phyloP scores from a whole-genome alignment of 2,888 invertebrate species.

The Perizoma affinitatum region DNA sequence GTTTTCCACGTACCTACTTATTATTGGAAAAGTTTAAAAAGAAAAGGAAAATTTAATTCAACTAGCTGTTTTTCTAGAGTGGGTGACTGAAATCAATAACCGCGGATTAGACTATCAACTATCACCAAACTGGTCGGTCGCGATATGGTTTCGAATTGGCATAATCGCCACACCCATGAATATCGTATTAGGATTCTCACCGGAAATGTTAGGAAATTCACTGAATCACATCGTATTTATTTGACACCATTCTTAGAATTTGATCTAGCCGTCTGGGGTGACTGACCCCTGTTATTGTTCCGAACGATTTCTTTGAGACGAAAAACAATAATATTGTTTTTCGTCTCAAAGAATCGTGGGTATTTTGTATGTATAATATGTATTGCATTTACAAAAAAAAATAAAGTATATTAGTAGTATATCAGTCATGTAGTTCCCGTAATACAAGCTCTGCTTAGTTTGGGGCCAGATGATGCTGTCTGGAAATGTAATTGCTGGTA shows the following conservation, averaged over 20 bases:
- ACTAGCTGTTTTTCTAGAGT: conserved; percentile 1
- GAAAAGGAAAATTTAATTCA: not conserved
- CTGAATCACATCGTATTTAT: conserved; percentile 30
- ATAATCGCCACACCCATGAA: conserved; percentile 37
- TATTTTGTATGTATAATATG: no score
- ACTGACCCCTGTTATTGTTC: conserved; percentile 17
- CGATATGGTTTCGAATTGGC: conserved; percentile 33
- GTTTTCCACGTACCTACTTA: no score
- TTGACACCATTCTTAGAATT: conserved; percentile 25
- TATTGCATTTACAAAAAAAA: no score
- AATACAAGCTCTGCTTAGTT: no score
- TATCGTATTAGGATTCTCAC: conserved; percentile 29
- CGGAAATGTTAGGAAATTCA: conserved; percentile 38
- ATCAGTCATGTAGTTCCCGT: no score
- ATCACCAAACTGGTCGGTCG: conserved; percentile 31
- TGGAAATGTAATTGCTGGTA: no score
- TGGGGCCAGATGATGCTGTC: no score
- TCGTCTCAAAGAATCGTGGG: not conserved
- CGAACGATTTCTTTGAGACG: conserved; percentile 4
- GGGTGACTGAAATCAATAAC: conserved; percentile 29
- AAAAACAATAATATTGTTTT: conserved; percentile 1
- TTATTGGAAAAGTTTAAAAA: not conserved
- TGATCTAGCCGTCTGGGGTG: conserved; percentile 20
- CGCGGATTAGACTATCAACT: conserved; percentile 29
- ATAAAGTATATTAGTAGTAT: no score